phyloP scores from a whole-genome alignment of 1,140 invertebrate genomes.

The Spodoptera frugiperda region DNA sequence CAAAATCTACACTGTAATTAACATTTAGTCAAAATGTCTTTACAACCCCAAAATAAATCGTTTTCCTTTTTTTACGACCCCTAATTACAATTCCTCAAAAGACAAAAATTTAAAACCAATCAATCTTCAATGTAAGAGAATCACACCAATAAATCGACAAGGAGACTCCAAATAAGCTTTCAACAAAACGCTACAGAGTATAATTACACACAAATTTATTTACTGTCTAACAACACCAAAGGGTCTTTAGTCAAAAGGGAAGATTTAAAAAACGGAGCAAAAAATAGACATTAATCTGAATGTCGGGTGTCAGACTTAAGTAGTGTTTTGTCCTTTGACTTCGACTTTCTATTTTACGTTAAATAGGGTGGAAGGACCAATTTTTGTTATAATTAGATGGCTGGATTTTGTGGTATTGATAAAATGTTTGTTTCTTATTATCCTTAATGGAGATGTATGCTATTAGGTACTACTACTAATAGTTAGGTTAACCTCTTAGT shows the following conservation, averaged over 20 bases:
- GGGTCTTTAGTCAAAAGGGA: slow-evolving; percentile 41
- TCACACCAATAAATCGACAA: slow-evolving; percentile 66
- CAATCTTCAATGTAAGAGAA: slow-evolving; percentile 49
- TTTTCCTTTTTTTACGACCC: not conserved
- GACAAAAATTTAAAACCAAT: slow-evolving; percentile 43
- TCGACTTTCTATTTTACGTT: slow-evolving; percentile 50
- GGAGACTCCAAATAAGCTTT: slow-evolving; percentile 73
- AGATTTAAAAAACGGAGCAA: slow-evolving; percentile 17
- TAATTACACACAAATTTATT: slow-evolving; percentile 80
- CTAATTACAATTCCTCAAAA: slow-evolving; percentile 35
- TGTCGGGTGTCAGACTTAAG: slow-evolving; percentile 62
- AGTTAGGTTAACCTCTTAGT: no score
- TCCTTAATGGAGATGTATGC: no score
- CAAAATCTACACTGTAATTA: not conserved
- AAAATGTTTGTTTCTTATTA: no score
- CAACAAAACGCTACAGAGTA: slow-evolving; percentile 76
- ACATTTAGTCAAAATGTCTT: not conserved
- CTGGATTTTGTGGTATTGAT: not conserved
- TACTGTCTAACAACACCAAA: slow-evolving; percentile 61
- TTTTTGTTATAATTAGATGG: slow-evolving; percentile 24
- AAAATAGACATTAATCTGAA: slow-evolving; percentile 46
- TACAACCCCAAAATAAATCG: slow-evolving; percentile 1
- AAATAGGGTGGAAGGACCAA: slow-evolving; percentile 28
- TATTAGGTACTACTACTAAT: no score
- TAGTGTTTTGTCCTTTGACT: slow-evolving; percentile 69